phyloP scores from a whole-genome alignment of 2,888 invertebrate genomes.

The Lomographa bimaculata region DNA sequence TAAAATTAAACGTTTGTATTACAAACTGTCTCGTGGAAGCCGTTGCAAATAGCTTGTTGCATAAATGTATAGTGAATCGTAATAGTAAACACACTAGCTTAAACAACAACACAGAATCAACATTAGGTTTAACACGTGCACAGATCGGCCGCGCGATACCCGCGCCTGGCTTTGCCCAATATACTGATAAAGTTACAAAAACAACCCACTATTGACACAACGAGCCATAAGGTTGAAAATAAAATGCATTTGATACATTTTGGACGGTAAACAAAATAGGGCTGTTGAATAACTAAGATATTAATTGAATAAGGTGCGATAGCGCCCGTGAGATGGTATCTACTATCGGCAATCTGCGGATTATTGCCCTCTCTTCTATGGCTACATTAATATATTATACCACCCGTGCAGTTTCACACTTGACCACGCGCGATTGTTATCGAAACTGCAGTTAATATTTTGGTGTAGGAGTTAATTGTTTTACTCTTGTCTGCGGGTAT shows the following conservation, averaged over 20 bases:
- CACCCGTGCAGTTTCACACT: not conserved
- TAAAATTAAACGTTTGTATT: too few species aligned
- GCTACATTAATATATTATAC: too few species aligned
- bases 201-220: too few species aligned
- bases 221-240: not conserved
- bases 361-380: not conserved
- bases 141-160: constrained; percentile 10
- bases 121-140: constrained; percentile 5
- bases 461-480: constrained; percentile 5
- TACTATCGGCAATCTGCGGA: constrained; percentile 1
- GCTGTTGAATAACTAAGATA: too few species aligned
- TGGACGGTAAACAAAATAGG: constrained; percentile 1
- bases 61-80: too few species aligned
- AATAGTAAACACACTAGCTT: constrained; percentile 5
- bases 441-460: constrained; percentile 6
- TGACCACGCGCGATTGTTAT: constrained; percentile 7
- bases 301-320: constrained; percentile 39
- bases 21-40: too few species aligned
- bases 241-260: not conserved
- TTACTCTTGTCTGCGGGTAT: too few species aligned
- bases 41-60: too few species aligned
- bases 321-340: constrained; percentile 11
- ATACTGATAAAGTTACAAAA: too few species aligned
- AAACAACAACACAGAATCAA: constrained; percentile 4
- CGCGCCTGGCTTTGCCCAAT: too few species aligned